Conservation (phyloP, 92 coral and sea anemone species). For the Heteractis magnifica region DNA sequence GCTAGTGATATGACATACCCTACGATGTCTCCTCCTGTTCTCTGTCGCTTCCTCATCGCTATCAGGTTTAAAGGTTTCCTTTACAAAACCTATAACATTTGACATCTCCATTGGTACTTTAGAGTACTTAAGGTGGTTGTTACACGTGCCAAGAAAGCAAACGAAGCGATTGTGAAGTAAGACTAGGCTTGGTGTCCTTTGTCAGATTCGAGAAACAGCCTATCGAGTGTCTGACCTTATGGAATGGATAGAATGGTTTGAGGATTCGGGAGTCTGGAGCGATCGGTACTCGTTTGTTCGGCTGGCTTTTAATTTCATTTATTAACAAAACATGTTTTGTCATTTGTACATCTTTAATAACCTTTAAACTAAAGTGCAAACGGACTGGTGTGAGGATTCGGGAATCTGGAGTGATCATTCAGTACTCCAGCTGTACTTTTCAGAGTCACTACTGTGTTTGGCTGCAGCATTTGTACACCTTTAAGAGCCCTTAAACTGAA, state of each 20-base stretch:
- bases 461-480: no score
- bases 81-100: background rate
- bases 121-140: background rate
- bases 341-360: no score
- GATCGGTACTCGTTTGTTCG: background rate
- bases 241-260: background rate
- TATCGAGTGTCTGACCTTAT: background rate
- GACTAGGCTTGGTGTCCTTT: background rate
- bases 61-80: background rate
- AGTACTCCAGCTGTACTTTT: background rate
- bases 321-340: no score
- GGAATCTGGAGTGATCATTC: background rate
- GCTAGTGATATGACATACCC: background rate
- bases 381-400: background rate
- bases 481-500: no score
- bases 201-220: background rate
- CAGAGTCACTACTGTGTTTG: no score
- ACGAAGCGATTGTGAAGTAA: no score
- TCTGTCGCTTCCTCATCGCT: background rate
- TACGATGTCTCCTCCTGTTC: background rate
- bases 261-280: background rate
- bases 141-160: background rate
- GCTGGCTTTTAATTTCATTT: no score
- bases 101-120: background rate
- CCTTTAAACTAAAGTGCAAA: no score